Evolutionary conservation across 2,888 invertebrate genomes (phyloP), one percentile per base, ranked within the genome.

Genomic region (Diachrysia chrysitis): DNA sequence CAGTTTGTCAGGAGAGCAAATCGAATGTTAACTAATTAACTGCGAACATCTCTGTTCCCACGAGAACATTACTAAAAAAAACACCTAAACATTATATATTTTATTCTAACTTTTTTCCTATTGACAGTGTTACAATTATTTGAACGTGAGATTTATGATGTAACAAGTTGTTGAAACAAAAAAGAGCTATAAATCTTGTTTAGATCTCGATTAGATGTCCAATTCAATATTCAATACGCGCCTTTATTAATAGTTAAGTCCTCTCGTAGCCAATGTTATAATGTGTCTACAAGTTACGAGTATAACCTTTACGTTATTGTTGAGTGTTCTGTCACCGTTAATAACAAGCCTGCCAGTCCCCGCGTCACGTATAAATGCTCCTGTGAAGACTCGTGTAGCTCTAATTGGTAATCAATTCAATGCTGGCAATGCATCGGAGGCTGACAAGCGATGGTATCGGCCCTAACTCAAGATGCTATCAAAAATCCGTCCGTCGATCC

Each of bases 361-460:
- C 25, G 58, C 63, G 72, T 78, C 76, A 80, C 73, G 55, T 69
- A 79, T 80, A 83, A 83, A 79, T 73, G 78, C 78, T 79, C 80
- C 82, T 81, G 82, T 85, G 80, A 87, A 88, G 80, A 81, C 67
- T 71, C 79, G 84, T 77, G 82, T 83, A 77, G 83, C 74, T 82
- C 85, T 89, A 90, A 91, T 90, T 90, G 87, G 88, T 87, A 87
- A 89, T 86, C 85, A 86, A 89, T 90, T 89, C 88, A 86, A 89
- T 88, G 85, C 85, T 87, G 87, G 88, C 87, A 85, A 85, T 84
- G 85, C 86, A 82, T 77, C 83, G 73, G 75, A 72, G 79, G 78
- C 79, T 77, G 81, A 85, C 82, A 84, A 84, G 73, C 70, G 89
- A 90, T 90, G 72, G 55, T 88, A 90, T 90, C 89, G 65, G 73